Conservation (phyloP, 2,797 vertebrate genomes). For the Tangara arthus region DNA sequence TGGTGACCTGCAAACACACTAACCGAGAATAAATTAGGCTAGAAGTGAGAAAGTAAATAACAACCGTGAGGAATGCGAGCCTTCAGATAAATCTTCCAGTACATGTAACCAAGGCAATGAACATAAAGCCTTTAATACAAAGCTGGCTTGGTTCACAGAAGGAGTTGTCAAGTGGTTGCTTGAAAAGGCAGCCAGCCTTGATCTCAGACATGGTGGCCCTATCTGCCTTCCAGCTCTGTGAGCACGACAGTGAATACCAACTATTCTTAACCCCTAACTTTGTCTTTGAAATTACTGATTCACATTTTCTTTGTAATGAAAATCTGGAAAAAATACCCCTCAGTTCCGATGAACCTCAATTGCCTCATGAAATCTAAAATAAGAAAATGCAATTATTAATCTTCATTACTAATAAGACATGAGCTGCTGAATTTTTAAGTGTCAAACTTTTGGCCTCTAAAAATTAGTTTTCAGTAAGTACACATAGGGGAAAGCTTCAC, state of each 20-base stretch:
- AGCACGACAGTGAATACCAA: neutral
- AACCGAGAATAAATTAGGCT: slow-evolving; percentile 6
- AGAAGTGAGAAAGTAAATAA: neutral
- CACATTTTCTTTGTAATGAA: neutral
- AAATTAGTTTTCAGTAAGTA: neutral
- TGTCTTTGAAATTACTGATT: neutral
- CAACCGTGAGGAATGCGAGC: neutral
- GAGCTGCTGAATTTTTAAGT: neutral
- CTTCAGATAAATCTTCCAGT: neutral
- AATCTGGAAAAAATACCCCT: neutral
- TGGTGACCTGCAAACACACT: slow-evolving; percentile 1
- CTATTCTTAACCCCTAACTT: neutral
- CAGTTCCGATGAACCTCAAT: neutral
- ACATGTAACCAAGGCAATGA: slow-evolving; percentile 32
- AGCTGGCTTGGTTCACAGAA: neutral
- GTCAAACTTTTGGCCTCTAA: neutral
- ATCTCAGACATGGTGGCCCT: neutral
- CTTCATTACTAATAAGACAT: neutral
- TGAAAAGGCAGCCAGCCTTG: neutral
- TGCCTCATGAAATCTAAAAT: neutral
- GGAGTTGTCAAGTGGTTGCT: neutral
- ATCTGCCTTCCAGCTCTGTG: too few relatives aligned
- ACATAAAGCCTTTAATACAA: neutral
- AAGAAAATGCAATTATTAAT: neutral
- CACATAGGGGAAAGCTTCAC: neutral